Percentiles rank a stretch among this genome's conserved stretches.
These are phyloP conservation scores for Trichomalopsis sarcophagae DNA, from an alignment of 1,140 invertebrate species.

Conservation along the genomic window DNA sequence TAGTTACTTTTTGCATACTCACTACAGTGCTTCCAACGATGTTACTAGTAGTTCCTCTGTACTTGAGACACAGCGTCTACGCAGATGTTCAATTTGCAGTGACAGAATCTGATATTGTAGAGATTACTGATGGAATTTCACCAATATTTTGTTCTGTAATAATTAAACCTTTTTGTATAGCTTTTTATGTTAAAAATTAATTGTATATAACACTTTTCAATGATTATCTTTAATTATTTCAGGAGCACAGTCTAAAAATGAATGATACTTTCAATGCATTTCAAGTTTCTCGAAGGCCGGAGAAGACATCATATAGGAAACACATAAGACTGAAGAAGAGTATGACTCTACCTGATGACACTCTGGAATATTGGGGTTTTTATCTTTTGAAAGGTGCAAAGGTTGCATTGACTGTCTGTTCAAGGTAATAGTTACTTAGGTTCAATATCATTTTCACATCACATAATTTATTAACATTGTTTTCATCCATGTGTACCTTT, in stretches of 20 bases:
- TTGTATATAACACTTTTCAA: constrained; percentile 15
- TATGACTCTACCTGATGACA: constrained; percentile 88
- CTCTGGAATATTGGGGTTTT: constrained; percentile 92
- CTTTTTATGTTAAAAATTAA: neutral
- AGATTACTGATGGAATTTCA: constrained; percentile 85
- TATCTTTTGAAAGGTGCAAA: constrained; percentile 85
- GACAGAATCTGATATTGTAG: constrained; percentile 87
- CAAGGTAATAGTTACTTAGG: constrained; percentile 74
- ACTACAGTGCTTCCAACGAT: constrained; percentile 83
- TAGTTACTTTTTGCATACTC: constrained; percentile 83
- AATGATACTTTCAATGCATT: constrained; percentile 88
- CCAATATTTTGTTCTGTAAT: constrained; percentile 83
- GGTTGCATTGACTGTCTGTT: constrained; percentile 86
- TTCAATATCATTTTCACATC: constrained; percentile 7
- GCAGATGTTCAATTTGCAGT: constrained; percentile 84
- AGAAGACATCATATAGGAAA: constrained; percentile 81
- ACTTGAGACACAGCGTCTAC: constrained; percentile 83
- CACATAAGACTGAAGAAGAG: constrained; percentile 87
- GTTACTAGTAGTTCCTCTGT: constrained; percentile 83
- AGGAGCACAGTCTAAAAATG: constrained; percentile 86
- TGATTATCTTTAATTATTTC: constrained; percentile 57
- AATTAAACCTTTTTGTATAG: constrained; percentile 70
- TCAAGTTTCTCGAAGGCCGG: constrained; percentile 82
- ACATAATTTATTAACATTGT: constrained; percentile 4
- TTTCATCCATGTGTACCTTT: constrained; percentile 39